Evolutionary conservation across 2,113 vertebrate species (phyloP), one percentile per base, ranked within the genome.

Genomic region (Panurus biarmicus): DNA sequence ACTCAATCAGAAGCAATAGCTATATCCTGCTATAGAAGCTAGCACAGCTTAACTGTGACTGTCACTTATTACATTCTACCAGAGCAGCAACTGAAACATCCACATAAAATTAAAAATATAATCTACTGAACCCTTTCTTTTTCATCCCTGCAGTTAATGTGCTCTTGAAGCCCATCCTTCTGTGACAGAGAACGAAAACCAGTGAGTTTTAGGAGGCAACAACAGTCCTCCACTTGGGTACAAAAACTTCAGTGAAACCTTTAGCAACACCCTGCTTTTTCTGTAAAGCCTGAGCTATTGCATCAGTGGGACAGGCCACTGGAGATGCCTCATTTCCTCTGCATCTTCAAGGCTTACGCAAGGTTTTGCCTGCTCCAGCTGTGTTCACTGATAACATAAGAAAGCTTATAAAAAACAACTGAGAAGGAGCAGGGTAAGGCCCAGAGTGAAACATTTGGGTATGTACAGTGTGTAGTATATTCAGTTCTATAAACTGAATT

Each of bases 391-490:
- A 54, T 40, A 90, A 65, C n/a, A 8, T 25, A 40, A 64, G 56
- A 85, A 84, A 85, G 40, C 35, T 51, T 74, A 53, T 26, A 62
- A 87, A 87, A 78, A 77, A 24, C 14, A 90, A 9, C n/a, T 16
- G 31, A 20, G 61, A 74, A 87, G 51, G 28, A 76, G 31, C 25
- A 76, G 38, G 35, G 35, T 38, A 61, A 89, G 2, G 5, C 53
- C 56, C 56, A 38, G 35, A 62, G 33, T 3, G 4, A 72, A 87
- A n/a, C 8, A 69, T 38, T 82, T 67, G 1, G 9, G 25, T 44
- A 45, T 4, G 16, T 45, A 54, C 67, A 50, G 13, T 0, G 0
- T 1, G 1, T 2, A 47, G 16, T 13, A 65, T 10, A 16, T n/a
- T 91, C 20, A 48, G 40, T 47, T 86, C 67, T 26, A 11, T 36